A percentile compares a stretch with the other conserved stretches of the same genome.
These are phyloP conservation scores for Lepidonotus clava DNA, from an alignment of 2,888 invertebrate genomes.

Conservation along the genomic window DNA sequence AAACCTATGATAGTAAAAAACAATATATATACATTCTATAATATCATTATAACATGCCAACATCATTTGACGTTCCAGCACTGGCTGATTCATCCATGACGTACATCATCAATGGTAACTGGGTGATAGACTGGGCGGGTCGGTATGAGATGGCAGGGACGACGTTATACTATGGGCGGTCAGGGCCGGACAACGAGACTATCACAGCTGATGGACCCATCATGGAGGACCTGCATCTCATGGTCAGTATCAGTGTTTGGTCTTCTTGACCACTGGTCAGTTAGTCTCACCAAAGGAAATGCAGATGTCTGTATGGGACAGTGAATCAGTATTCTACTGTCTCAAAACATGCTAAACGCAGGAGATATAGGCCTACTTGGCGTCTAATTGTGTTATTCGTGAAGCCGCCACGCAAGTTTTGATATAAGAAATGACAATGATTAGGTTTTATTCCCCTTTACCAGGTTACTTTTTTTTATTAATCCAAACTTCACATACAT, in stretches of 20 bases:
- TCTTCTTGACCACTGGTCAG: not conserved
- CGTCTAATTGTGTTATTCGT: no score
- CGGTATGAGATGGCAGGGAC: constrained; percentile 56
- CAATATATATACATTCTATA: no score
- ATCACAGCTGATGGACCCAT: constrained; percentile 53
- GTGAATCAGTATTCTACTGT: not conserved
- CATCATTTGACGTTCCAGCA: no score
- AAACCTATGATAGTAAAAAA: no score
- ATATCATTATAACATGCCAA: no score
- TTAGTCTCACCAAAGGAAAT: not conserved
- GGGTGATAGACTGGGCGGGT: constrained; percentile 59
- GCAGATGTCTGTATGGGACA: not conserved
- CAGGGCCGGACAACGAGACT: constrained; percentile 47
- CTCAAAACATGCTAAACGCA: not conserved
- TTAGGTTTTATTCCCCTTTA: no score
- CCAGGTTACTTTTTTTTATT: no score
- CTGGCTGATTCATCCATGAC: constrained; percentile 52
- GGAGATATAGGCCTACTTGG: no score
- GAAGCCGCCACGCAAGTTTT: no score
- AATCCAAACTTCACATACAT: no score
- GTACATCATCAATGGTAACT: constrained; percentile 58
- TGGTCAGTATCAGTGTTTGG: constrained; percentile 38
- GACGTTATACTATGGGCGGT: constrained; percentile 47
- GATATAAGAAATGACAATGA: no score
- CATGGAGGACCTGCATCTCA: constrained; percentile 52